Conservation (phyloP, 2,797 vertebrate species). For the Hephaestus fuliginosus region DNA sequence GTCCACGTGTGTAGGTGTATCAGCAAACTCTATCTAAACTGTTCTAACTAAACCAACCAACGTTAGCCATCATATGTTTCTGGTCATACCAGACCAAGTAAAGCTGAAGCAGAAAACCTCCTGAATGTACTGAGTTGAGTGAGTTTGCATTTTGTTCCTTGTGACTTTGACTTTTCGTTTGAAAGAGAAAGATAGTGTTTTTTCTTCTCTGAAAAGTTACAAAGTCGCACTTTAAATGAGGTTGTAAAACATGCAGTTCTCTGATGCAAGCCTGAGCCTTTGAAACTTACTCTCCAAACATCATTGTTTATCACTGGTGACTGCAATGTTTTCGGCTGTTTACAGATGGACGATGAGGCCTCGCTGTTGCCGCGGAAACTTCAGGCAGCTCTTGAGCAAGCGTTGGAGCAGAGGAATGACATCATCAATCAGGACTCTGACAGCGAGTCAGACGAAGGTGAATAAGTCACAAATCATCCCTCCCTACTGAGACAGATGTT, state of each 20-base stretch:
- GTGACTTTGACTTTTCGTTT: not conserved
- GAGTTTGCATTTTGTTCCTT: not conserved
- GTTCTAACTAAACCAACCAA: constrained; percentile 16
- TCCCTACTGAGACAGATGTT: constrained; percentile 54
- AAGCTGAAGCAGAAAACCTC: not conserved
- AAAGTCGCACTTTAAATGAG: constrained; percentile 10
- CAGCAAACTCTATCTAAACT: not conserved
- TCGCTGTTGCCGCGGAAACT: constrained; percentile 96
- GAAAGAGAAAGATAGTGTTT: not conserved
- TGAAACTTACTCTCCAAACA: constrained; percentile 48
- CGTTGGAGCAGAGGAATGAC: constrained; percentile 96
- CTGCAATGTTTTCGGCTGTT: constrained; percentile 61
- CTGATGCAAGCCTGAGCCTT: constrained; percentile 40
- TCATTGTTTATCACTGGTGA: constrained; percentile 67
- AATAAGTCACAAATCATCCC: constrained; percentile 65
- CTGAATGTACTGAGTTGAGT: not conserved
- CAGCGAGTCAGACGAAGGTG: constrained; percentile 98
- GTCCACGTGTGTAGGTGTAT: too few relatives aligned
- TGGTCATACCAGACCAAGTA: not conserved
- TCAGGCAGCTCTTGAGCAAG: constrained; percentile 97
- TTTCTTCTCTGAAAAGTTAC: constrained; percentile 6
- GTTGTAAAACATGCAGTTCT: constrained; percentile 43
- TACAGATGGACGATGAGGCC: constrained; percentile 98
- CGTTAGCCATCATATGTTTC: not conserved
- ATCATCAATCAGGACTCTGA: constrained; percentile 98